phyloP scores from a whole-genome alignment of 37 sponge, comb jelly and placozoan species.

The Amphimedon queenslandica region DNA sequence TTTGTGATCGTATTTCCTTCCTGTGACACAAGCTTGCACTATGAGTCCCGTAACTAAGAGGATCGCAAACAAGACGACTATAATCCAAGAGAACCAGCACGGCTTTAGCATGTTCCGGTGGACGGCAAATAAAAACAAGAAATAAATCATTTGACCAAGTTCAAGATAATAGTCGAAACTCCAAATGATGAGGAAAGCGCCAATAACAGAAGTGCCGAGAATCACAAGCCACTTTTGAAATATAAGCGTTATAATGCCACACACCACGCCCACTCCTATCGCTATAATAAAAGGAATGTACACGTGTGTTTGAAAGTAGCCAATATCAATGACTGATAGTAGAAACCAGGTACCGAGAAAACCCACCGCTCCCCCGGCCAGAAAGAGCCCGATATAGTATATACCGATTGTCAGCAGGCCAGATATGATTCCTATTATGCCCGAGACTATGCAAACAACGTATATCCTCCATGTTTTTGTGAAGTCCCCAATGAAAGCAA shows the following conservation, averaged over 20 bases:
- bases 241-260: constrained; percentile 33
- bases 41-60: constrained; percentile 21
- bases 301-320: constrained; percentile 28
- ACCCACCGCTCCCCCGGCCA: constrained; percentile 45
- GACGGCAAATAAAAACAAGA: constrained; percentile 33
- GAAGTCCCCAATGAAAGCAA: not conserved
- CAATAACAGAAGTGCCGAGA: constrained; percentile 36
- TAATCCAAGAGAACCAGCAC: constrained; percentile 58
- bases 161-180: constrained; percentile 53
- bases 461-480: not conserved
- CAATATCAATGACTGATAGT: constrained; percentile 38
- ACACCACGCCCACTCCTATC: not conserved
- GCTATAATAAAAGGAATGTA: constrained; percentile 34
- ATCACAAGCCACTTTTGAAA: constrained; percentile 67
- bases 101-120: constrained; percentile 23
- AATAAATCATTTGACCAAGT: constrained; percentile 48
- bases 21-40: constrained; percentile 41
- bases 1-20: constrained; percentile 59
- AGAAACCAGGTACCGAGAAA: constrained; percentile 44
- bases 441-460: not conserved
- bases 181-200: constrained; percentile 27
- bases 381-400: constrained; percentile 62
- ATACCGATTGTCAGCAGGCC: constrained; percentile 43
- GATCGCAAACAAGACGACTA: constrained; percentile 30
- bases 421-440: constrained; percentile 23